Base-by-base conservation (phyloP, 2,888 invertebrate species). In the Pherbina coryleti region DNA sequence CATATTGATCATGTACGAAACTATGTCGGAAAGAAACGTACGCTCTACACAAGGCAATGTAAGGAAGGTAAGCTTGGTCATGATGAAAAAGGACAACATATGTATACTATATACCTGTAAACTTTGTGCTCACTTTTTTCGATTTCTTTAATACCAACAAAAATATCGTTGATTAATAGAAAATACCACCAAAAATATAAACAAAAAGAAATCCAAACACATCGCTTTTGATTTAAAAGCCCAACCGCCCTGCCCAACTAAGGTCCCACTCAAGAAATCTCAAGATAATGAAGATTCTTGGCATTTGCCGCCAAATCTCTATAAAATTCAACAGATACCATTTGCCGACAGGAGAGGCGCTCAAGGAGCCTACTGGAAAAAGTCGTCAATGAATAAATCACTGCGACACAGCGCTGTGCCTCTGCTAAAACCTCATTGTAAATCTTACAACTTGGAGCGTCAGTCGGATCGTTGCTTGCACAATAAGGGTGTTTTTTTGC, bases 281-380 rank as follows among this genome's bases (percentile, higher is more conserved):
- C 19, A 73, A 0, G 67, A 74, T 4, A 19, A 34, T 7, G 25
- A 44, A 1, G 78, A 78, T 22, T 60, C 79, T 1, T 87, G 85
- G 81, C 83, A 87, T 1, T 79, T 84, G 44, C 82, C 89, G 0
- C 88, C 88, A 0, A 88, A 88, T 81, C 82, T 85, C 2, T 88
- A 88, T 55, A 82, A 83, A 0, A 77, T 84, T 0, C 81, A 78
- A 0, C 79, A 78, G 0, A 79, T 78, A 1, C 83, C 86, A 0
- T 86, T 78, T 9, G 70, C 55, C 8, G 77, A 69, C 0, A 80
- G 73, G 0, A 78, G 70, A 67, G 87, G 86, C 0, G 66, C 82
- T 8, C 79, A 82, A 44, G 87, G 86, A 2, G 79, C 88, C 0
- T 28, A 78, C 0, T 88, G 87, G 80, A 78, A 81, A 3, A 85